Base-by-base conservation (phyloP, 2,888 invertebrate species). In the Chromoteleia sp. region DNA sequence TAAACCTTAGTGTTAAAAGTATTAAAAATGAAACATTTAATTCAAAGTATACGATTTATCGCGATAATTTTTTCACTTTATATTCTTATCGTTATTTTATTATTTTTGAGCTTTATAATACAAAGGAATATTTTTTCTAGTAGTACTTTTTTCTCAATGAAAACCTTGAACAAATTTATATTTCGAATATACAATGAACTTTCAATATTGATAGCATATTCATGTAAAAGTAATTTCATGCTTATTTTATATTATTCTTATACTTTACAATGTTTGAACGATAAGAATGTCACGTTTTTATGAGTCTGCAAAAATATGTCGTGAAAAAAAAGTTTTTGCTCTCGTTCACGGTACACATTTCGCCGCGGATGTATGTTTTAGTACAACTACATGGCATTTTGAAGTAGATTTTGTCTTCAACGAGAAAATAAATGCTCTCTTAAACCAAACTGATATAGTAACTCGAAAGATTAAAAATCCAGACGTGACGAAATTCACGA, bases 401-500 rank as follows among this genome's bases (percentile, higher is more conserved):
- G 68, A 67, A 73, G 73, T 61, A 54, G 71, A 73, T 76, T 81
- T 50, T 39, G 61, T 76, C 61, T 56, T 73, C 68, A 76, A 61
- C 71, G 73, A 61, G 68, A 73, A 54, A 52, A 73, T 67, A 56
- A 79, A 68, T 67, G 56, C 50, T 54, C 68, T 41, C 54, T 61
- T 56, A 73, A 68, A 77, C 54, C 41, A 61, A 61, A 61, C 56
- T 80, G 80, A 80, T 80, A 67, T 65, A 67, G 67, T 79, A 77
- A 80, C 63, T 79, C 70, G 56, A 65, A 61, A 80, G 80, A 83
- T 80, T 83, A 80, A 80, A 77, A 77, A 83, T 76, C 78, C 50
- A 67, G 45, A 81, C 78, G 78, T 83, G 83, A 83, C 73, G 78
- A 83, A 83, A 81, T 83, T 83, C 74, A 39, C 68, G 74, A 83